These are phyloP conservation scores for Polydrusus tereticollis DNA, from an alignment of 2,888 invertebrate genomes.

Conservation along the genomic window DNA sequence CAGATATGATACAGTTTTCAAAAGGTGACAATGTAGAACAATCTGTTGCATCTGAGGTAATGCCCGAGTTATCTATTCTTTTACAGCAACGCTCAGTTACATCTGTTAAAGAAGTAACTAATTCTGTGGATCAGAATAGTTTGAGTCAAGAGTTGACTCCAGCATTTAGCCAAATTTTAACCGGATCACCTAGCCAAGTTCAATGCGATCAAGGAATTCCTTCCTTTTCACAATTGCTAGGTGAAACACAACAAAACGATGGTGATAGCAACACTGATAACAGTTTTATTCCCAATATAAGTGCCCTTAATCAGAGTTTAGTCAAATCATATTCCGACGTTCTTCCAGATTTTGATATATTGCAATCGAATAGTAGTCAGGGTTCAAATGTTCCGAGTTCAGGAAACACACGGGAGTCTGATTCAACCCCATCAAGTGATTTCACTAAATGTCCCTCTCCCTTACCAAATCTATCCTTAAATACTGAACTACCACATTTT, in stretches of 20 bases:
- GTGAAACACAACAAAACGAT: slow-evolving; percentile 5
- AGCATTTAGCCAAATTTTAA: slow-evolving; percentile 49
- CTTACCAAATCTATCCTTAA: slow-evolving; percentile 62
- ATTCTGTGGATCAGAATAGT: slow-evolving; percentile 10
- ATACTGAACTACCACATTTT: slow-evolving; percentile 68
- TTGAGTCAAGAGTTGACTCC: slow-evolving; percentile 32
- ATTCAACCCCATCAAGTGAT: background rate
- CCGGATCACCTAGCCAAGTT: slow-evolving; percentile 6
- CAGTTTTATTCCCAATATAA: slow-evolving; percentile 50
- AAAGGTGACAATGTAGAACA: background rate
- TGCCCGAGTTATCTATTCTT: slow-evolving; percentile 24
- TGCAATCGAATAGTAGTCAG: background rate
- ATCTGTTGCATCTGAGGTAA: background rate
- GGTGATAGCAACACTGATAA: background rate
- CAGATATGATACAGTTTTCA: slow-evolving; percentile 58
- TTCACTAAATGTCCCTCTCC: slow-evolving; percentile 57
- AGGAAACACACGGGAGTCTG: slow-evolving; percentile 34
- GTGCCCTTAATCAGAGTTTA: slow-evolving; percentile 41
- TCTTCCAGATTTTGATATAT: slow-evolving; percentile 32
- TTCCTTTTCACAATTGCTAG: slow-evolving; percentile 17
- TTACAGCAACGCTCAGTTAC: background rate
- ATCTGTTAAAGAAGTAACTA: background rate
- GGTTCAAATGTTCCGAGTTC: slow-evolving; percentile 41
- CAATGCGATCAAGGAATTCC: background rate
- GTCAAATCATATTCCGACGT: slow-evolving; percentile 19